Evolutionary conservation across 1,140 invertebrate species (phyloP), one percentile per base, ranked within the genome.

Genomic region (Polypedilum pembai): DNA sequence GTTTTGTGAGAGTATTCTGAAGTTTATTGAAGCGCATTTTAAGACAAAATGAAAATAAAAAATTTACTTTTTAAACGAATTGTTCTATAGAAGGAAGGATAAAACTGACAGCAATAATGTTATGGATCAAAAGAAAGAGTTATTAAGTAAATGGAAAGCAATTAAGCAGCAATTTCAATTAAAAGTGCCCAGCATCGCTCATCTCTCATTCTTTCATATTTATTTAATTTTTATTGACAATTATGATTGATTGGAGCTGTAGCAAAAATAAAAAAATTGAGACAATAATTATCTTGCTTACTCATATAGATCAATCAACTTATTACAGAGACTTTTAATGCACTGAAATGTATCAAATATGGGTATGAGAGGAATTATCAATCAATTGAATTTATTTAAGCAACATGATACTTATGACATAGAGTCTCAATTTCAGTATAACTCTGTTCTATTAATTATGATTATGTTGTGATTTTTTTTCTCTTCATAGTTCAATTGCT

Each of bases 401-500:
- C 45, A 56, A 56, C 45, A 56, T n/a, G n/a, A 56, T 56, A n/a
- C 12, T 12, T 12, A 56, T n/a, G 45, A 56, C 7, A 56, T 12
- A n/a, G n/a, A 15, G 2, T 33, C 24, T 33, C 24, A 33, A 45
- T 45, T 15, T 45, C 8, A 1, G n/a, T 15, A 56, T 56, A 56
- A 56, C 45, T n/a, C 45, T 56, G 45, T 56, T 56, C 45, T n/a
- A 56, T 56, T 56, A 56, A 56, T 56, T 56, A 56, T 56, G 45
- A n/a, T 56, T 56, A 56, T 56, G 45, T 56, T n/a, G n/a, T 56
- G 45, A 56, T 56, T n/a, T 56, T 56, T 56, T 56, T 15, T 45
- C 41, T 56, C 45, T 56, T n/a, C 45, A 69, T 69, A 18, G 65
- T 69, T 69, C 65, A 69, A 69, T 69, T 20, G 65, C 65, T 21